These are phyloP conservation scores for Phainopepla nitens DNA, from an alignment of 2,113 vertebrate genomes.

Conservation along the genomic window DNA sequence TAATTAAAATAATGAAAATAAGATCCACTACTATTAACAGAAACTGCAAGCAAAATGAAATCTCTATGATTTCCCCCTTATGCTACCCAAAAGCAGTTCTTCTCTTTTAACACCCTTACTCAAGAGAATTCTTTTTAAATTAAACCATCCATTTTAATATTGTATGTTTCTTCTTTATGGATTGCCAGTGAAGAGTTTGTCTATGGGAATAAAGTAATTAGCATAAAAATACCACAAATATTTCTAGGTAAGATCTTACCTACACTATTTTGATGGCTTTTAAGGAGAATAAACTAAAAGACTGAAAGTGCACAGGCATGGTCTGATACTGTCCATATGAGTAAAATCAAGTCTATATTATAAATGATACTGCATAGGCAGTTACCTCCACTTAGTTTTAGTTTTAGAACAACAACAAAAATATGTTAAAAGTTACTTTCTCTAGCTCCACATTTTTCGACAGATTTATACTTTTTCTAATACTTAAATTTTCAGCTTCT, in stretches of 20 bases:
- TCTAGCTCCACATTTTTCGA: background rate
- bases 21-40: background rate
- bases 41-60: background rate
- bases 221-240: background rate
- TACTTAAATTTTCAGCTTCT: background rate
- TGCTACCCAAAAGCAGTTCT: background rate
- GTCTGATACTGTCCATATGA: background rate
- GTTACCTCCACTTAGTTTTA: background rate
- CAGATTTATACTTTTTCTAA: background rate
- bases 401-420: background rate
- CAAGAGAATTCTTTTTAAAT: background rate
- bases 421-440: background rate
- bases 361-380: background rate
- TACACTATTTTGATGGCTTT: background rate
- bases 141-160: background rate
- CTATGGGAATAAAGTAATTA: background rate
- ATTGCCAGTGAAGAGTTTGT: background rate
- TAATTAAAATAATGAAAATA: background rate
- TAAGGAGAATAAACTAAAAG: background rate
- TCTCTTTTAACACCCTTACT: background rate
- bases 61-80: background rate
- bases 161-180: background rate
- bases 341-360: background rate
- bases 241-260: background rate
- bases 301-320: background rate